Base-by-base conservation (phyloP, 2,113 vertebrate genomes). In the Misgurnus mizolepis region DNA sequence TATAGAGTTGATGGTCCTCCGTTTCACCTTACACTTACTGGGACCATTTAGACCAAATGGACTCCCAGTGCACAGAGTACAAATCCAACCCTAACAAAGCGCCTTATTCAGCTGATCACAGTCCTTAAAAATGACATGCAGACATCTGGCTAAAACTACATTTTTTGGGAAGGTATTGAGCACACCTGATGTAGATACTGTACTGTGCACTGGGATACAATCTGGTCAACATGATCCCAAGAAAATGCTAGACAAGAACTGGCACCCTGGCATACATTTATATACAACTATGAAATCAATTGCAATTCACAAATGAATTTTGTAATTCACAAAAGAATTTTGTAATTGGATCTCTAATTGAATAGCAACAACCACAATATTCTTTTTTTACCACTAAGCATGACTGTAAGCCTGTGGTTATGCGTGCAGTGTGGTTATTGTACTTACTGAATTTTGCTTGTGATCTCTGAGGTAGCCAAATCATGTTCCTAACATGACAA, bases 401-500 rank as follows among this genome's bases (percentile, higher is more conserved):
- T 67, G 8, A 47, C 4, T 14, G 49, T 78, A 34, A 17, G n/a
- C 41, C 5, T 71, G 9, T 45, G 61, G 41, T 40, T 72, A 49
- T 69, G 27, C 50, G 7, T 65, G 62, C 45, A n/a, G 43, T 22
- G 43, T 27, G 64, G 72, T 34, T 43, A n/a, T 84, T 68, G 56
- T 82, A 92, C 92, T 92, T 89, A 93, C 92, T 87, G 86, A 88
- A 74, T 88, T 85, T 82, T 78, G 85, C 39, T 82, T 88, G 82
- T 40, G 66, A 74, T 89, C 86, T 89, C 83, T 78, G 85, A 67
- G 76, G 82, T 64, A 86, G 87, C 86, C 90, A 86, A 86, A 71
- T 49, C 90, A 91, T 91, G 72, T 87, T 92, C 91, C 88, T 90
- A 82, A 90, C 90, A 89, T 89, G 88, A 85, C 91, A 90, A 90